Percentiles rank a stretch among this genome's conserved stretches.
Conservation (phyloP, 2,888 invertebrate genomes). For the Pachycephus smyrnensis region DNA sequence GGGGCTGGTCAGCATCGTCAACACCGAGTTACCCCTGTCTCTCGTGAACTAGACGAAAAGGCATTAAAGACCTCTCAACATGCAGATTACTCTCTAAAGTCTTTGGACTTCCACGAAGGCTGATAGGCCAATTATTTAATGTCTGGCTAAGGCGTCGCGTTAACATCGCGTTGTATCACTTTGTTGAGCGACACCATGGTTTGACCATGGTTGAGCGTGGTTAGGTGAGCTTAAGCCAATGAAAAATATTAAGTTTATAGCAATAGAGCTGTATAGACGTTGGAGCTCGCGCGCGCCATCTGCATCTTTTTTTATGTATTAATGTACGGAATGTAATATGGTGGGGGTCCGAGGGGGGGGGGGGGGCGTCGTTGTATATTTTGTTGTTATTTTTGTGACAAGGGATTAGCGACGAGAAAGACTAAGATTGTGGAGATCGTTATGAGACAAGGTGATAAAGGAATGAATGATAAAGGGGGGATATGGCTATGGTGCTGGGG, state of each 20-base stretch:
- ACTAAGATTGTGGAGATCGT: background rate
- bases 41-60: constrained; percentile 54
- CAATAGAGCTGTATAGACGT: too few relatives aligned
- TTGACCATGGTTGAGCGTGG: background rate
- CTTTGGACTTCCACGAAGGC: constrained; percentile 61
- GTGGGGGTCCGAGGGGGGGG: too few relatives aligned
- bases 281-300: background rate
- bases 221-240: background rate
- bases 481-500: background rate
- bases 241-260: background rate
- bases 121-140: constrained; percentile 65
- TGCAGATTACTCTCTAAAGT: constrained; percentile 64
- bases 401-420: background rate
- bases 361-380: background rate
- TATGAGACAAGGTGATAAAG: background rate
- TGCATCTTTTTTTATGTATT: background rate
- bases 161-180: background rate
- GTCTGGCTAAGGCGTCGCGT: constrained; percentile 31
- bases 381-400: background rate
- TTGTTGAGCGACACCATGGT: background rate
- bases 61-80: constrained; percentile 65
- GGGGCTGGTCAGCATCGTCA: background rate
- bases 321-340: background rate
- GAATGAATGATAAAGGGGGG: background rate
- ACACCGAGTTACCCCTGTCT: constrained; percentile 22